Conservation (phyloP, 2,113 vertebrate species). For the Petromus typicus region DNA sequence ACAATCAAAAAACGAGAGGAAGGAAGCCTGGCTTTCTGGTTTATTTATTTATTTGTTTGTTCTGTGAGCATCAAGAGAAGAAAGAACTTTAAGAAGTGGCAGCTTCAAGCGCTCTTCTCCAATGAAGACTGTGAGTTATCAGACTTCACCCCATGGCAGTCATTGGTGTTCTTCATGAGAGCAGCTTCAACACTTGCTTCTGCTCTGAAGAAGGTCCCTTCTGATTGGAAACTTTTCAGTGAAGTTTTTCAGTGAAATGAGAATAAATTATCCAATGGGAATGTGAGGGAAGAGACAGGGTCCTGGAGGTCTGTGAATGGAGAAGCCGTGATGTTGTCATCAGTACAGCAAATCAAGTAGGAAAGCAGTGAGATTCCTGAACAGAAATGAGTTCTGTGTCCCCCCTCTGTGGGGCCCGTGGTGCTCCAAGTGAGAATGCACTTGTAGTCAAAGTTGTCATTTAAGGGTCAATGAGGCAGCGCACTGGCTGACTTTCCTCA, state of each 20-base stretch:
- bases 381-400: no score
- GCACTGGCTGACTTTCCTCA: neutral
- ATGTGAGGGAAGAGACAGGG: neutral
- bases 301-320: no score
- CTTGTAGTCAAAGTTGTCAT: neutral
- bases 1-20: no score
- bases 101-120: neutral
- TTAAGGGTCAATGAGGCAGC: neutral
- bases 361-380: neutral
- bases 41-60: neutral
- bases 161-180: neutral
- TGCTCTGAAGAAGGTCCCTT: neutral
- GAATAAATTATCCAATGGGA: neutral
- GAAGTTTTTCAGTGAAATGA: conserved; percentile 12
- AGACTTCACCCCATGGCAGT: neutral
- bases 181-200: neutral
- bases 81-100: neutral
- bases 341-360: neutral
- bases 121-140: neutral
- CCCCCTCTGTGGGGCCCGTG: no score
- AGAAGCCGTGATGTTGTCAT: no score
- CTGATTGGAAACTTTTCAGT: neutral
- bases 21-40: neutral
- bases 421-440: neutral
- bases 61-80: neutral